Evolutionary conservation across 2,113 vertebrate genomes (phyloP).

Genomic region (Saccopteryx leptura): DNA sequence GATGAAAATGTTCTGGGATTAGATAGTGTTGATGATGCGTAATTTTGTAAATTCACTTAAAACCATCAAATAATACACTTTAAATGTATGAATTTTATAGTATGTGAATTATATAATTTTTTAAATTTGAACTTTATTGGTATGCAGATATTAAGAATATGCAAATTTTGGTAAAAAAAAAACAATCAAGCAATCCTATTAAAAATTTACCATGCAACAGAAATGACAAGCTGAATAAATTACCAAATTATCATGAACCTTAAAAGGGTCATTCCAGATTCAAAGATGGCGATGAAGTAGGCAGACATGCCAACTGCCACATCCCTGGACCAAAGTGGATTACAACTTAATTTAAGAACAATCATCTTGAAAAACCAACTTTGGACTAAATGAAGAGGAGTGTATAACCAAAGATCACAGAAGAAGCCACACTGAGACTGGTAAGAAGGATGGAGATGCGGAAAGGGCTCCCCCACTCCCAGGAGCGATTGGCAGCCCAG

Average conservation of each 20-base stretch:
- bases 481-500: no score
- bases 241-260: neutral
- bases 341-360: no score
- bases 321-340: no score
- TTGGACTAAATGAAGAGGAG: no score
- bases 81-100: neutral
- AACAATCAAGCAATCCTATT: conserved; percentile 20
- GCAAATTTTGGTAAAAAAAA: conserved; percentile 17
- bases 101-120: neutral
- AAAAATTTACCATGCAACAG: neutral
- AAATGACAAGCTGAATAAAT: neutral
- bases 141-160: conserved; percentile 22
- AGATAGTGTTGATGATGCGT: neutral
- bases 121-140: neutral
- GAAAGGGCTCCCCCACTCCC: no score
- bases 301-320: no score
- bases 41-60: conserved; percentile 11
- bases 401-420: no score
- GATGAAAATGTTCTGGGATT: neutral
- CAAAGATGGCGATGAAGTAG: no score
- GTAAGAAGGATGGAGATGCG: no score
- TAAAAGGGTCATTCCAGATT: neutral
- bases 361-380: no score
- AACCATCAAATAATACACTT: neutral
- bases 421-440: no score